Evolutionary conservation across 2,888 invertebrate species (phyloP), one percentile per base, ranked within the genome.

Genomic region (Amiota mariae): DNA sequence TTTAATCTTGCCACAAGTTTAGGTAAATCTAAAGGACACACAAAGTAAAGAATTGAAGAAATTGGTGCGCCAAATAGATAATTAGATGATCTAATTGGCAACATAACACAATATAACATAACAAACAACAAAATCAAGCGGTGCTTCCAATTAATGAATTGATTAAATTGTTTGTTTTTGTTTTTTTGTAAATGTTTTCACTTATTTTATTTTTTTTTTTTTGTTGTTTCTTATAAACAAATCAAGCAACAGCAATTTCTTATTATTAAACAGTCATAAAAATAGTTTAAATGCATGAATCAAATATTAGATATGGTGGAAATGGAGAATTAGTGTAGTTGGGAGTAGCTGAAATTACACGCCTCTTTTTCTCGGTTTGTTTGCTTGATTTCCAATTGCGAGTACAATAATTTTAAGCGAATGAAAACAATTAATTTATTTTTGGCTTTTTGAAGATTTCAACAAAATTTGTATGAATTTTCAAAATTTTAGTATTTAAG

Each of bases 231-330:
- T 20, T 59, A 20, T 59, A 20, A 59, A n/a, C 59, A 59, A 59
- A 59, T 59, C 20, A 11, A 18, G 11, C 20, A 2, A 6, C 36
- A 36, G 36, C 36, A 80, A 78, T 81, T 85, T 80, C 81, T 79
- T 85, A 78, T 85, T 80, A 82, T 82, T 81, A 79, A 84, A 85
- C 85, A 84, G 85, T 84, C 85, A 84, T 84, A 85, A 76, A 85
- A 79, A 81, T 81, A 84, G 86, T 84, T 85, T 83, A 85, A 85
- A 82, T 84, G 82, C 75, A 76, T 77, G 77, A 77, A 79, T 54
- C 67, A 70, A 76, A 72, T 74, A n/a, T n/a, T n/a, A 70, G 67
- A 20, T 72, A 75, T 36, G 36, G 36, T 36, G 36, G 36, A 36
- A 75, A 77, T 72, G 67, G 74, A 76, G 74, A 74, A 68, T 77